Conservation (phyloP, 1,140 invertebrate genomes). For the Danaus plexippus region DNA sequence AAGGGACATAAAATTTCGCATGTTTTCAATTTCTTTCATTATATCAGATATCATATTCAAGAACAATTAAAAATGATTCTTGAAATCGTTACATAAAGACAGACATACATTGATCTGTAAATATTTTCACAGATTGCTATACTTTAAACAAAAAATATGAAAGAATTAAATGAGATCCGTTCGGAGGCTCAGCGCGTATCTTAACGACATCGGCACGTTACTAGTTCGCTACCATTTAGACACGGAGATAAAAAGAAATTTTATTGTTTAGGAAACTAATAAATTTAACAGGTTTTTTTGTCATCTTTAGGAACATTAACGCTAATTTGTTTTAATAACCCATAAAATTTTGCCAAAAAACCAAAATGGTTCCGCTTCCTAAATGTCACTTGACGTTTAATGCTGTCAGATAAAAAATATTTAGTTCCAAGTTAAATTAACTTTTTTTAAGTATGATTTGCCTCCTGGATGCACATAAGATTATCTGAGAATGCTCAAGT, state of each 20-base stretch:
- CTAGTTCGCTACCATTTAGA: constrained; percentile 43
- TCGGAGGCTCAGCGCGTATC: constrained; percentile 19
- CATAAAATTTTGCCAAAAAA: constrained; percentile 50
- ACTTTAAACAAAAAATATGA: no score
- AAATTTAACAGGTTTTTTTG: constrained; percentile 50
- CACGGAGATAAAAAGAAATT: constrained; percentile 41
- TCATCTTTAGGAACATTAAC: constrained; percentile 19
- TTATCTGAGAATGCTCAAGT: no score
- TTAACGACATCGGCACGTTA: constrained; percentile 38
- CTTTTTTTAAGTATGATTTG: neutral
- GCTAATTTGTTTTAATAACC: constrained; percentile 60
- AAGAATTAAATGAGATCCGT: no score
- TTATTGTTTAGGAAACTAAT: constrained; percentile 57
- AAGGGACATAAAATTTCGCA: no score
- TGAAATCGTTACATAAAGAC: no score
- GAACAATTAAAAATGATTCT: no score
- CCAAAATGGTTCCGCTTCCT: constrained; percentile 35
- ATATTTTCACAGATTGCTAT: no score
- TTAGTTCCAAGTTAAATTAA: no score
- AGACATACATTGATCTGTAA: no score
- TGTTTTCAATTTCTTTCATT: no score
- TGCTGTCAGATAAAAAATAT: constrained; percentile 4
- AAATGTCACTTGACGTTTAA: constrained; percentile 37
- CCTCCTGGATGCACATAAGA: no score
- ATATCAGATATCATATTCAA: no score